Percentiles rank a stretch among this genome's conserved stretches.
Evolutionary conservation across 2,797 vertebrate genomes (phyloP).

Genomic region (Gallinago solitaria): DNA sequence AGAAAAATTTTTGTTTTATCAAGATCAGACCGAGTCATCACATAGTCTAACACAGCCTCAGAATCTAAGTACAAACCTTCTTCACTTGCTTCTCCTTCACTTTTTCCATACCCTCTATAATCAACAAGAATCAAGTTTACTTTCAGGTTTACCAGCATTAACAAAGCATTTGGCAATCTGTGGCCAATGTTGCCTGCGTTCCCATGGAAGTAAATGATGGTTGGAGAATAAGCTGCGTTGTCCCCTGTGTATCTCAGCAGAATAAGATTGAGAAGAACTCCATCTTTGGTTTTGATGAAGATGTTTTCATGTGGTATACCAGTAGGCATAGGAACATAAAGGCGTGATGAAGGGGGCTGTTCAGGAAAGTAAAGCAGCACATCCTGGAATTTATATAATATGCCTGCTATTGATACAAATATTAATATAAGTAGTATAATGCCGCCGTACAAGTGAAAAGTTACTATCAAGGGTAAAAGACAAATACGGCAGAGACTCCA

Average conservation of each 20-base stretch:
- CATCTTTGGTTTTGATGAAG: constrained; percentile 95
- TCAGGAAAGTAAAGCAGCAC: constrained; percentile 98
- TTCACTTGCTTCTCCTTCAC: constrained; percentile 95
- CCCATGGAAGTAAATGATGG: constrained; percentile 97
- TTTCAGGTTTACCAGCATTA: constrained; percentile 98
- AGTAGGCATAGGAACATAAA: constrained; percentile 96
- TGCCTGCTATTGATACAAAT: constrained; percentile 91
- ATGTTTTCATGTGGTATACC: constrained; percentile 97
- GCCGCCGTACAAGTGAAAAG: constrained; percentile 95
- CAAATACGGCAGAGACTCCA: constrained; percentile 96
- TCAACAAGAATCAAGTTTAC: constrained; percentile 94
- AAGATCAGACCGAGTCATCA: constrained; percentile 94
- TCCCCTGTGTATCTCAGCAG: constrained; percentile 94
- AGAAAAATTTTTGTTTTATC: constrained; percentile 97
- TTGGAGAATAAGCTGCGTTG: constrained; percentile 87
- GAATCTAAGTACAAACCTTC: constrained; percentile 93
- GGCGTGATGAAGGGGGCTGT: constrained; percentile 95
- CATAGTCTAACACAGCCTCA: constrained; percentile 94
- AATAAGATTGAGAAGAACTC: constrained; percentile 94
- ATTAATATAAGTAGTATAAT: constrained; percentile 91
- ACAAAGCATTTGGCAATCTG: constrained; percentile 93
- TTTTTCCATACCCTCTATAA: constrained; percentile 97
- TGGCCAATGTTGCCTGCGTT: constrained; percentile 98
- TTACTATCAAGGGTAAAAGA: constrained; percentile 95
- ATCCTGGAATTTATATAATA: constrained; percentile 98